Percentiles rank a stretch among this genome's conserved stretches.
Evolutionary conservation across 2,797 vertebrate species (phyloP).

Genomic region (Lithobates sylvaticus): DNA sequence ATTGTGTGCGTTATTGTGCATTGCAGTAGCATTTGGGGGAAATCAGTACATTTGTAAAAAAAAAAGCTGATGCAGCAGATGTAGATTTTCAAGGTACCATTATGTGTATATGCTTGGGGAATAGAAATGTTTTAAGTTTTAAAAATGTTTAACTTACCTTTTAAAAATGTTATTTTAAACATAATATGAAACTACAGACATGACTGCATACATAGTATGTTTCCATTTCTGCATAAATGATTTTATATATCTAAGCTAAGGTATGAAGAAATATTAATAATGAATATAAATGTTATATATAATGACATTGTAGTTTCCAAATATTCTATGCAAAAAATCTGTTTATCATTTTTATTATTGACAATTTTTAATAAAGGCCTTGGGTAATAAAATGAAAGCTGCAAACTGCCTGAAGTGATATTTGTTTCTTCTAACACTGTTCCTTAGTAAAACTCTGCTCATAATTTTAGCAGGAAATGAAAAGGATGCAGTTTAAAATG

Average conservation of each 20-base stretch:
- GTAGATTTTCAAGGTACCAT: too few species aligned
- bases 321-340: neutral
- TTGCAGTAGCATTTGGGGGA: too few species aligned
- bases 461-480: constrained; percentile 26
- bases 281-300: neutral
- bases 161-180: too few species aligned
- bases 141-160: too few species aligned
- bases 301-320: neutral
- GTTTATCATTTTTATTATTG: constrained; percentile 19
- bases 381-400: constrained; percentile 20
- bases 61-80: too few species aligned
- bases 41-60: too few species aligned
- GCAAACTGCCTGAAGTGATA: neutral
- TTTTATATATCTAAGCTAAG: neutral
- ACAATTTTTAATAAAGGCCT: constrained; percentile 25
- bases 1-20: too few species aligned
- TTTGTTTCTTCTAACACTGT: constrained; percentile 25
- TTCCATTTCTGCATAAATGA: neutral
- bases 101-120: too few species aligned
- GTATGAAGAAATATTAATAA: neutral
- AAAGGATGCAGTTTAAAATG: constrained; percentile 35
- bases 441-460: constrained; percentile 13
- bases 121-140: too few species aligned
- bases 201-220: too few species aligned
- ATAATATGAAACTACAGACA: too few species aligned